Percentiles rank a stretch among this genome's conserved stretches.
Conservation (phyloP, 2,888 invertebrate species). For the Phortica okadai region DNA sequence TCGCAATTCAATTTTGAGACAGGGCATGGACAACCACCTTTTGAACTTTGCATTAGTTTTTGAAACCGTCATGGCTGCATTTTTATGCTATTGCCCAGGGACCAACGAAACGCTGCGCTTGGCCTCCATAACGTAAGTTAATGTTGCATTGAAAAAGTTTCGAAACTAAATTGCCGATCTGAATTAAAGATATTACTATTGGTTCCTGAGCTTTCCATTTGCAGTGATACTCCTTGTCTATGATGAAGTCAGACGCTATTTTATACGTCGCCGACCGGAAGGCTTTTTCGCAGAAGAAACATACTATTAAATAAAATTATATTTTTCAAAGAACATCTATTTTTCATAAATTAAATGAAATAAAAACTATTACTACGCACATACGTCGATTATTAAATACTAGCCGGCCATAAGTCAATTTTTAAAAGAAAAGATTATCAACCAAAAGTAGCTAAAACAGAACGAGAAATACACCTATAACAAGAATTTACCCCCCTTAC, state of each 20-base stretch:
- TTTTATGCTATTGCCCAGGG: slow-evolving; percentile 83
- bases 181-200: slow-evolving; percentile 78
- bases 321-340: too few relatives aligned
- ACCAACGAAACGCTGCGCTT: slow-evolving; percentile 79
- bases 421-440: too few relatives aligned
- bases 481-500: too few relatives aligned
- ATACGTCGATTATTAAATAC: too few relatives aligned
- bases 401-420: too few relatives aligned
- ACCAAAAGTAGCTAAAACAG: too few relatives aligned
- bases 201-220: slow-evolving; percentile 86
- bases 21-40: slow-evolving; percentile 83
- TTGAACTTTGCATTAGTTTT: slow-evolving; percentile 83
- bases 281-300: slow-evolving; percentile 79
- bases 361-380: too few relatives aligned
- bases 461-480: too few relatives aligned
- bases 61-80: slow-evolving; percentile 80
- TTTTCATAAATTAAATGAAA: too few relatives aligned
- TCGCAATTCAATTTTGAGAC: slow-evolving; percentile 80
- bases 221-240: slow-evolving; percentile 83
- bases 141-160: too few relatives aligned
- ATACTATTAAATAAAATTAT: slow-evolving; percentile 38
- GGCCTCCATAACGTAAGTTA: slow-evolving; percentile 75
- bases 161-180: slow-evolving; percentile 74
- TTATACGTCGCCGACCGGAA: slow-evolving; percentile 81
- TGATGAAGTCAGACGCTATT: slow-evolving; percentile 85